phyloP scores from a whole-genome alignment of 2,888 invertebrate species.

The Himalopsyche anomala region DNA sequence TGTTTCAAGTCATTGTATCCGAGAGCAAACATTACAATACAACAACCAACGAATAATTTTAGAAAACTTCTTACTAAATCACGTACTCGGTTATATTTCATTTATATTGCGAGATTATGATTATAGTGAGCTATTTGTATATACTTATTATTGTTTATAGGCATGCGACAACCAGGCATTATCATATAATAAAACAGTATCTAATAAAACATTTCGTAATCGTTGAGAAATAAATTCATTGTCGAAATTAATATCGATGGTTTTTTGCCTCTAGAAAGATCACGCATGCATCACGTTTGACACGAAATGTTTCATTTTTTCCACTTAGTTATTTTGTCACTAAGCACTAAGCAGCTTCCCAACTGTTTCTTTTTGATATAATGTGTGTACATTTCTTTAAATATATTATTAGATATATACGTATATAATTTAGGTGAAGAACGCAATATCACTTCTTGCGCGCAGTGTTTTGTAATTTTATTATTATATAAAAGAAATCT shows the following conservation, averaged over 20 bases:
- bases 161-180: background rate
- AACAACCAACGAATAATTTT: no score
- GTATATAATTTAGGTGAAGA: background rate
- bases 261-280: background rate
- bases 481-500: no score
- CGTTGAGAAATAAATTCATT: conserved; percentile 24
- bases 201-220: background rate
- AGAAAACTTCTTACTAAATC: no score
- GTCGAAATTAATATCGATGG: background rate
- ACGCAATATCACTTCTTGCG: background rate
- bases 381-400: background rate
- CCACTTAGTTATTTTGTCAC: background rate
- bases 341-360: background rate
- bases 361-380: background rate
- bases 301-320: conserved; percentile 7
- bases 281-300: background rate
- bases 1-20: no score
- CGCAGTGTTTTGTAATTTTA: no score
- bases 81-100: background rate
- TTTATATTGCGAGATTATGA: background rate
- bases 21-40: no score
- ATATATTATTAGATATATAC: background rate
- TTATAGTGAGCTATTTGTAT: conserved; percentile 6
- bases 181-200: background rate
- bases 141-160: background rate